Conservation (phyloP, 1,140 invertebrate species). For the Bombus pascuorum region DNA sequence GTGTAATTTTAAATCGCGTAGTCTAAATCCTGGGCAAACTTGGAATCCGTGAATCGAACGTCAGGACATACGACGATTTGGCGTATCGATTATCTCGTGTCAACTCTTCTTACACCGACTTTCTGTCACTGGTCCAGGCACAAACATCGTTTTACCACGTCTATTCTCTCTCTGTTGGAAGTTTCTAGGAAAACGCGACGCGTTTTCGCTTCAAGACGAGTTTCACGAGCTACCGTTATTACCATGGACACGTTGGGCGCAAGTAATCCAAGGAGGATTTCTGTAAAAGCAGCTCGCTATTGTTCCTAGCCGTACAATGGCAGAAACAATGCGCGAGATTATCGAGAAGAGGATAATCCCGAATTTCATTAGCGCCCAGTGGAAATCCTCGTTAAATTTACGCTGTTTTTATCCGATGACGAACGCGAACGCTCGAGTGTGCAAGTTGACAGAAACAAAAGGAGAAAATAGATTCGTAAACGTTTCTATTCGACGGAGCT, state of each 20-base stretch:
- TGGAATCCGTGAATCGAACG: background rate
- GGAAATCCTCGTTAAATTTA: background rate
- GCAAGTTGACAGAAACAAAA: too few relatives aligned
- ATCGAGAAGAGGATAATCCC: background rate
- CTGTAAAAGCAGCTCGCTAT: conserved; percentile 18
- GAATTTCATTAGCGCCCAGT: background rate
- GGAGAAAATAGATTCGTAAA: too few relatives aligned
- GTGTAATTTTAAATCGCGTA: background rate
- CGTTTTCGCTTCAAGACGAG: background rate
- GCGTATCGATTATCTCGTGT: background rate
- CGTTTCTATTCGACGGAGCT: too few relatives aligned
- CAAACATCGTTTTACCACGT: background rate
- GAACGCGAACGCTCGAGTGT: too few relatives aligned
- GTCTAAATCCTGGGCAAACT: background rate
- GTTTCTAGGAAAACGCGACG: background rate
- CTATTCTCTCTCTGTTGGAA: background rate
- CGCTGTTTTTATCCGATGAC: background rate
- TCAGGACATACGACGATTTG: background rate
- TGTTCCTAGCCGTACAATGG: conserved; percentile 44
- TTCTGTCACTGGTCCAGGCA: background rate
- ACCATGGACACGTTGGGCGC: conserved; percentile 4
- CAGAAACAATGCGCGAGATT: background rate
- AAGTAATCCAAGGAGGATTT: conserved; percentile 42
- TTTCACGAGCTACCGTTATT: conserved; percentile 25
- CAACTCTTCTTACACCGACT: background rate